Evolutionary conservation across 1,140 invertebrate species (phyloP).

Genomic region (Drosophila lacertosa): DNA sequence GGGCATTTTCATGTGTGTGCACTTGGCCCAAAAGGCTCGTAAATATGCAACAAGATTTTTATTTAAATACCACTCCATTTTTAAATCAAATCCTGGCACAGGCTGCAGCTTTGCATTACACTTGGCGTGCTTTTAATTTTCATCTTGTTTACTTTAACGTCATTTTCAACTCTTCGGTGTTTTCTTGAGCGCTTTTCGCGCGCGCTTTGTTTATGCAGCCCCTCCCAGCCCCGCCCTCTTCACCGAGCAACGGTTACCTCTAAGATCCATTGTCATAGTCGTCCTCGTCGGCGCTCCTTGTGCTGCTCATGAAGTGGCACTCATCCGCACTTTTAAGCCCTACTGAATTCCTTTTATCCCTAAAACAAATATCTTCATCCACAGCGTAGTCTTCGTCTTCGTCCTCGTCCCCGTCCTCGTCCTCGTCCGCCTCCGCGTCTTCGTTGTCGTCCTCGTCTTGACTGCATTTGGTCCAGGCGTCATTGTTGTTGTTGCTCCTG

Average conservation of each 20-base stretch:
- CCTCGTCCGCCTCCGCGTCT: conserved; percentile 21
- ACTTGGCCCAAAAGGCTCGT: conserved; percentile 38
- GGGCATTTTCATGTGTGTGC: conserved; percentile 19
- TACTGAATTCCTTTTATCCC: conserved; percentile 84
- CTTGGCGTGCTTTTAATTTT: conserved; percentile 73
- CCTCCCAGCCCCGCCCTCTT: background rate
- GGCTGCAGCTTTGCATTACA: conserved; percentile 21
- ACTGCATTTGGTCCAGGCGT: conserved; percentile 14
- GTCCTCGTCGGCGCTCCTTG: conserved; percentile 63
- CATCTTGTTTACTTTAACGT: conserved; percentile 83
- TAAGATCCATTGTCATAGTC: conserved; percentile 40
- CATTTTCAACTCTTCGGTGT: conserved; percentile 83
- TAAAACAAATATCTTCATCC: conserved; percentile 83
- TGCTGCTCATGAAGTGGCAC: conserved; percentile 78
- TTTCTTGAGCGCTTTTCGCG: conserved; percentile 75
- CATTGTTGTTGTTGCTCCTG: conserved; percentile 46
- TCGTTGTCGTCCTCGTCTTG: conserved; percentile 24
- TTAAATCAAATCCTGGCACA: conserved; percentile 78
- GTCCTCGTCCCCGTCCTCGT: conserved; percentile 32
- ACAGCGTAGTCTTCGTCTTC: too few species aligned
- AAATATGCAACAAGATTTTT: conserved; percentile 82
- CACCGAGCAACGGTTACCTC: conserved; percentile 9
- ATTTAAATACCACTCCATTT: conserved; percentile 82
- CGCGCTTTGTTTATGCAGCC: conserved; percentile 57
- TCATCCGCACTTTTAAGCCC: conserved; percentile 83